A percentile compares a stretch with the other conserved stretches of the same genome.
Evolutionary conservation across 2,888 invertebrate species (phyloP).

Genomic region (Epinotia ramella): DNA sequence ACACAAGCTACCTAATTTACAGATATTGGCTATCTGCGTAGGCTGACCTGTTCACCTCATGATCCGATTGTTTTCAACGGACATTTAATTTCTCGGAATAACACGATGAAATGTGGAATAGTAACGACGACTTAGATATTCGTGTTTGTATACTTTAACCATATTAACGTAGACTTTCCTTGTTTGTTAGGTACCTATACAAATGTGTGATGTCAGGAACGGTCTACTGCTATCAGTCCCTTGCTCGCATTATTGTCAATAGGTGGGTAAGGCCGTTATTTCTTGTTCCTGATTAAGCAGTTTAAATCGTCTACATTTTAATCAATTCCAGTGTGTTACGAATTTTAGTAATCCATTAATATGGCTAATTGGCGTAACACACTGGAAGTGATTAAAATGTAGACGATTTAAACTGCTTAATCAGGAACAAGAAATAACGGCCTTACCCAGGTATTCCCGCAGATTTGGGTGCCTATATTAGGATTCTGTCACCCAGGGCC

Average conservation of each 20-base stretch:
- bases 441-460: too few species aligned
- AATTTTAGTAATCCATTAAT: too few species aligned
- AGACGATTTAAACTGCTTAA: too few species aligned
- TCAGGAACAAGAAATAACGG: too few species aligned
- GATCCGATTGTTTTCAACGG: constrained; percentile 16
- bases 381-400: too few species aligned
- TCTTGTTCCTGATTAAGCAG: too few species aligned
- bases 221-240: not conserved
- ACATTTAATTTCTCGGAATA: constrained; percentile 5
- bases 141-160: not conserved
- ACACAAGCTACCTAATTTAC: not conserved
- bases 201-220: not conserved
- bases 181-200: not conserved
- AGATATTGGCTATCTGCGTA: constrained; percentile 7
- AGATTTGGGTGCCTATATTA: not conserved
- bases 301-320: too few species aligned
- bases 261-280: too few species aligned
- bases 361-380: too few species aligned
- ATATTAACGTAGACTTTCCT: constrained; percentile 7
- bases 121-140: not conserved
- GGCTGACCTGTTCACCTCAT: constrained; percentile 20
- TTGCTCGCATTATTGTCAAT: not conserved
- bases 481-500: too few species aligned
- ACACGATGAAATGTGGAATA: not conserved
- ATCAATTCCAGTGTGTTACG: too few species aligned